Conservation (phyloP, 2,113 vertebrate genomes). For the Hippotragus niger region DNA sequence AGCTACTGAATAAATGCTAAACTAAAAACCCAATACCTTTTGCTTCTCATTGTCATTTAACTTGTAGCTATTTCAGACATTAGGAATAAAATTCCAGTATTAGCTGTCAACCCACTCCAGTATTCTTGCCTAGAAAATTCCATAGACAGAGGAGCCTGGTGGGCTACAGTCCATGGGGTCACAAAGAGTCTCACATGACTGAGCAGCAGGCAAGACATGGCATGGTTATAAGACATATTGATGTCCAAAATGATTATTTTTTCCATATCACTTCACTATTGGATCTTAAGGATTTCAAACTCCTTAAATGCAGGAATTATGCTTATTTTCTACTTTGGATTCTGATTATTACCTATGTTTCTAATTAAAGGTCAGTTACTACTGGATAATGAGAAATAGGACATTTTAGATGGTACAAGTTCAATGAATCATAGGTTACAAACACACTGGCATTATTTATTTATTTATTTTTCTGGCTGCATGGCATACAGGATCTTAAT, state of each 20-base stretch:
- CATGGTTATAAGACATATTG: background rate
- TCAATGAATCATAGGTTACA: background rate
- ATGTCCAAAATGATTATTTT: background rate
- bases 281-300: background rate
- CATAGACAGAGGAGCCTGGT: background rate
- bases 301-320: background rate
- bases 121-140: background rate
- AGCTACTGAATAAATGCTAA: conserved; percentile 39
- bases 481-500: background rate
- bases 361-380: background rate
- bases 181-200: background rate
- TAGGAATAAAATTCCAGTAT: background rate
- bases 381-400: background rate
- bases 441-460: background rate
- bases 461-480: background rate
- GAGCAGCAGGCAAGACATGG: background rate
- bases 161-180: background rate
- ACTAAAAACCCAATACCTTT: background rate
- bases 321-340: background rate
- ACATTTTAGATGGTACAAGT: background rate
- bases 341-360: background rate
- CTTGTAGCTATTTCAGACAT: background rate
- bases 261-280: background rate
- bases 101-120: background rate
- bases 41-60: background rate